These are phyloP conservation scores for Sanderia malayensis DNA, from an alignment of 30 jellyfish, hydroid and myxozoan species.

Conservation along the genomic window DNA sequence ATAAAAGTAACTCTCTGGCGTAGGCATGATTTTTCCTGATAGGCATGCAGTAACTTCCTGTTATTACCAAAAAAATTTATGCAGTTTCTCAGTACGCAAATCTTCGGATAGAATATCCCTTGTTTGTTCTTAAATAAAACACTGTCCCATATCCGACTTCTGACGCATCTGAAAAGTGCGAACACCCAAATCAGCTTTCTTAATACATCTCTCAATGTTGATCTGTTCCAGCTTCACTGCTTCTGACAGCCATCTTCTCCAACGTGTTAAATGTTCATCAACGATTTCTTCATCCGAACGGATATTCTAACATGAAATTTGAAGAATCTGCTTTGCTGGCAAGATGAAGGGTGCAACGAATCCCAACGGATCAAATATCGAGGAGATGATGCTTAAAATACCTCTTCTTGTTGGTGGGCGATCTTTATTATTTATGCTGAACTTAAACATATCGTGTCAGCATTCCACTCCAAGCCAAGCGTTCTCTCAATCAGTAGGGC, in stretches of 20 bases:
- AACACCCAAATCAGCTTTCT: conserved; percentile 21
- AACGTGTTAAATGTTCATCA: conserved; percentile 26
- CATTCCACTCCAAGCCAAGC: conserved; percentile 57
- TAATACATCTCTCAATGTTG: conserved; percentile 15
- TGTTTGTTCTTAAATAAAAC: conserved; percentile 32
- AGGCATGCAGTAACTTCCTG: too few relatives aligned
- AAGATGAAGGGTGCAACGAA: conserved; percentile 39
- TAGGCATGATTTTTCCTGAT: too few relatives aligned
- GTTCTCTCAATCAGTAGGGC: conserved; percentile 45
- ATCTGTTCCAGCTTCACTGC: conserved; percentile 33
- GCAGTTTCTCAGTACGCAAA: too few relatives aligned
- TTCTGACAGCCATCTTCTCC: conserved; percentile 35
- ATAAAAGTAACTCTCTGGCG: too few relatives aligned
- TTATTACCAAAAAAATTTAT: too few relatives aligned
- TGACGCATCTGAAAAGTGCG: conserved; percentile 40
- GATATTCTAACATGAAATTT: conserved; percentile 9
- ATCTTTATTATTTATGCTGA: conserved; percentile 24
- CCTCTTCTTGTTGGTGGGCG: conserved; percentile 50
- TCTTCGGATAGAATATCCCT: too few relatives aligned
- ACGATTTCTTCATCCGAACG: conserved; percentile 47
- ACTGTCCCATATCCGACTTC: conserved; percentile 56
- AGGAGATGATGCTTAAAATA: conserved; percentile 25
- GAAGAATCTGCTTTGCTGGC: conserved; percentile 37
- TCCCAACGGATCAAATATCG: conserved; percentile 42
- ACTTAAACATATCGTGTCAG: conserved; percentile 27